Evolutionary conservation across 1,140 invertebrate genomes (phyloP), one percentile per base, ranked within the genome.

Genomic region (Neodiprion virginianus): DNA sequence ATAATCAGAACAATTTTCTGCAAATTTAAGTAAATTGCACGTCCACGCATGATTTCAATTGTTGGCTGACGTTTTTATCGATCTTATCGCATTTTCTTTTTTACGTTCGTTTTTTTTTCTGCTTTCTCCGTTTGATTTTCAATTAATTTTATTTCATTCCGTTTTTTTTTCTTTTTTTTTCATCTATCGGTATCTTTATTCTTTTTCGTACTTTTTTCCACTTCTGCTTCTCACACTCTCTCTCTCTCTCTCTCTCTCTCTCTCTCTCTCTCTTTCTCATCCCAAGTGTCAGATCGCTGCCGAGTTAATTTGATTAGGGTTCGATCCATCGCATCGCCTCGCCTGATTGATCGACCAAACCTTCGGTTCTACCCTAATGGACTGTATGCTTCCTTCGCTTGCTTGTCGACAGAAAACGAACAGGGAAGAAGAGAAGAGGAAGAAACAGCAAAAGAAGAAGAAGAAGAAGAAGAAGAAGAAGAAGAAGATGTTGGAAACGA

Each of bases 231-330:
- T 69, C 40, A 10, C 21, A 28, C 21, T 69, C 53, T 61, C n/a
- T 61, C 8, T 17, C n/a, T 17, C n/a, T 61, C 11, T n/a, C n/a
- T n/a, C n/a, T n/a, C n/a, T n/a, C 67, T 23, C 23, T 69, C 21
- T 17, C 40, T 69, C 21, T 69, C 21, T 69, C 53, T 61, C n/a
- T 61, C 8, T 17, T 7, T 17, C n/a, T 61, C 11, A 17, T 12
- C 53, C 8, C 53, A 7, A 61, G 53, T 61, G 53, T 61, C 53
- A 61, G 53, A 61, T 61, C n/a, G 53, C 53, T 61, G 40, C 14
- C 67, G 67, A 69, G 67, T 69, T 69, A 69, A 69, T 69, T 69
- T 69, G 67, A 69, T 69, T 69, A 69, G 67, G 67, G 67, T 47
- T 69, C 67, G 67, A 69, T 69, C 67, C 11, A 69, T 12, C 11